Base-by-base conservation (phyloP, 2,797 vertebrate species). In the Psittacula echo region DNA sequence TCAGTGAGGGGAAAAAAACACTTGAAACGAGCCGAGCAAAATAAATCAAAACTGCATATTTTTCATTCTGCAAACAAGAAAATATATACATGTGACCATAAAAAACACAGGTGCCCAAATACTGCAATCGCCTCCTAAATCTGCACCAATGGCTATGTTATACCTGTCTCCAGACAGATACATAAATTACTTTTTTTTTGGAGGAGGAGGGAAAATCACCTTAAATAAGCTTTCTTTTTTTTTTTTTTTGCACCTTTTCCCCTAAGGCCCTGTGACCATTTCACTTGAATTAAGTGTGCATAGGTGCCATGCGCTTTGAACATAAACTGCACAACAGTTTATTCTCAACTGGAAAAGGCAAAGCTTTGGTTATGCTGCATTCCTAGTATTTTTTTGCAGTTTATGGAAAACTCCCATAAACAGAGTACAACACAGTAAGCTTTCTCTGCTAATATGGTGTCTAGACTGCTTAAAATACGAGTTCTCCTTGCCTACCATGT, bases 361-460 rank as follows among this genome's bases (percentile, higher is more conserved):
- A 90, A 85, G 91, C 85, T 96, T 96, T 91, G 89, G 94, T 96
- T 97, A 91, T 94, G 80, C 67, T 91, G 91, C 87, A 93, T 94
- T 95, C 94, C 61, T 71, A 95, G 89, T 92, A 95, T 87, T 96
- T 95, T 95, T 96, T 90, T 96, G 85, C 90, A 96, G 95, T 97
- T 97, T 97, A 95, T 97, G 96, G 93, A 96, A 96, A 92, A 71
- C 58, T 84, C 94, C 64, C 65, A 80, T 95, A 96, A 97, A 97
- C 84, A 94, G 70, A 78, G 41, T 34, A 82, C 34, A 96, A 90
- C 95, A 91, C 92, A 96, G 78, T 91, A 95, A 96, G 96, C 95
- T 95, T 96, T 94, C 54, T 90, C 97, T 97, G 91, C 89, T 97
- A 97, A 97, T 98, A 97, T 97, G 93, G 96, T 96, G 97, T 97